Evolutionary conservation across 1,140 invertebrate species (phyloP), one percentile per base, ranked within the genome.

Genomic region (Epicauta chinensis): DNA sequence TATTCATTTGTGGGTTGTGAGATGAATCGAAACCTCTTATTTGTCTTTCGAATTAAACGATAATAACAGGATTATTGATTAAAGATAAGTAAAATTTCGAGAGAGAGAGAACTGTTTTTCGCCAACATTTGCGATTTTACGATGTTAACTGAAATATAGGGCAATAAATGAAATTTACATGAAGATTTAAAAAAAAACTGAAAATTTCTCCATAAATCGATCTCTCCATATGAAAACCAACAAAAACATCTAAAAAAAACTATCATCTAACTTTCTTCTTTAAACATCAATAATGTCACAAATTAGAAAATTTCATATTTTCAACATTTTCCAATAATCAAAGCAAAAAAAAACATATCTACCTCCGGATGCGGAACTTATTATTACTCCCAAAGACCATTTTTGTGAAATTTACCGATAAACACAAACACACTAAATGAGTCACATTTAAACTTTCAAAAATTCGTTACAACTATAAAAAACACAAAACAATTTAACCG

Each of bases 331-430:
- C 41, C 41, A 2, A 0, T 43, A 12, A 23, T 42, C n/a, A 17
- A 42, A n/a, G n/a, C 38, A 40, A 16, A 12, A 2, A 4, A 34
- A 34, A 34, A 34, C 11, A 11, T 7, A 53, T 38, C 36, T 74
- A 81, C 79, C 79, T 80, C 66, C 77, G 71, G 49, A 81, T 78
- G 17, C 77, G 70, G 67, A 81, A 81, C 59, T 81, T 81, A 65
- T 78, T 81, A 40, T 71, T 70, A 61, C 75, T 79, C 36, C 79
- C 78, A 63, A 81, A 81, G 51, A 81, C 78, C 78, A 81, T 81
- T 52, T 68, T 75, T 68, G 12, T 1, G 30, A 47, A 41, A 5
- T 35, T 35, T 3, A n/a, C n/a, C n/a, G n/a, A n/a, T n/a, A n/a
- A 40, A 41, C 35, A 46, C 36, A 36, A n/a, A 16, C 42, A 45